Evolutionary conservation across 2,113 vertebrate species (phyloP), one percentile per base, ranked within the genome.

Genomic region (Callopanchax toddi): DNA sequence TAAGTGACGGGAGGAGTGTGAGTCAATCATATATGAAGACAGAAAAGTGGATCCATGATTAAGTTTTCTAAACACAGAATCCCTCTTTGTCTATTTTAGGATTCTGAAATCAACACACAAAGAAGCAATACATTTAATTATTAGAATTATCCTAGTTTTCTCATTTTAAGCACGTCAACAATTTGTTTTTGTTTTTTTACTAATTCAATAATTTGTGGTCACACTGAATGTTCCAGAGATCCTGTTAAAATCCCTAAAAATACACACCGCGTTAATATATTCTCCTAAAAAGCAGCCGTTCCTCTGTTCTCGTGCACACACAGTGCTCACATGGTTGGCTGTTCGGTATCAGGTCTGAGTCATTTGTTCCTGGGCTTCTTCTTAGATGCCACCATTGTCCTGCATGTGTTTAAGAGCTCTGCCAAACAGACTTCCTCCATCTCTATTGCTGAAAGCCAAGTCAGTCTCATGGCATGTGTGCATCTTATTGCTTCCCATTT

Each of bases 401-500:
- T 43, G 50, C 48, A 26, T 76, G 54, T 57, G 34, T 80, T 78
- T 66, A 68, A 73, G 56, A 45, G 58, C 48, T 60, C 55, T 77
- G 78, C 76, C 82, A 83, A 84, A 79, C 45, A 72, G 65, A 81
- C 84, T 77, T 76, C 53, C 69, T 84, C 81, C 71, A 34, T 70
- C 67, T 75, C 74, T 55, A 42, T 62, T 71, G 67, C 77, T 74
- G 43, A 76, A 75, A 61, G 71, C 71, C 64, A 74, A 61, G 59
- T 64, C 56, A 23, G 64, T 62, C 70, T 81, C 64, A 71, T 70
- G 73, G 85, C 78, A 74, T 78, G 79, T 77, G 74, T 61, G 79
- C 65, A 72, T 82, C 70, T 84, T 84, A 78, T 84, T 79, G 71
- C 71, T 70, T 65, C 78, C 69, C 64, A 67, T 83, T 81, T 78